Percentiles rank a stretch among this genome's conserved stretches.
phyloP scores from a whole-genome alignment of 1,140 invertebrate genomes.

The Lutraria rhynchaena region DNA sequence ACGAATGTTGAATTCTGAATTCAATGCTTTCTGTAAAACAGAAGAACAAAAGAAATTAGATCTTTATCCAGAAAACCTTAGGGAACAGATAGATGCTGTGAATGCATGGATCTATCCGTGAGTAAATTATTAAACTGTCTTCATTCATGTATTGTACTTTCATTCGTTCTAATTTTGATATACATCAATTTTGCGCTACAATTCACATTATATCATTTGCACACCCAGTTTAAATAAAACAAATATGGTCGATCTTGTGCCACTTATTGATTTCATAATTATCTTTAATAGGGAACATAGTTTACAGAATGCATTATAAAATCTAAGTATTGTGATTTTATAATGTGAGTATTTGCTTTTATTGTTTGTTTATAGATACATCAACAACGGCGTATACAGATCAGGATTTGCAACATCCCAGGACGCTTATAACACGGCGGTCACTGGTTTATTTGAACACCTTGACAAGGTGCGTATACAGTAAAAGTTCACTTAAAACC shows the following conservation, averaged over 20 bases:
- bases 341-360: too few species aligned
- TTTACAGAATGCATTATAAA: too few species aligned
- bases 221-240: too few species aligned
- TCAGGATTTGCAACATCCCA: constrained; percentile 77
- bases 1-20: constrained; percentile 79
- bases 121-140: constrained; percentile 52
- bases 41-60: constrained; percentile 74
- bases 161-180: too few species aligned
- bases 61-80: constrained; percentile 74
- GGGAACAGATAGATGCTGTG: constrained; percentile 72
- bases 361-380: constrained; percentile 74
- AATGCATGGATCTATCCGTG: constrained; percentile 79
- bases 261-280: too few species aligned
- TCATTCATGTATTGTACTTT: too few species aligned
- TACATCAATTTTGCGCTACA: too few species aligned
- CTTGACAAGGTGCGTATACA: constrained; percentile 77
- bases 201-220: too few species aligned
- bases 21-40: constrained; percentile 77
- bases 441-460: constrained; percentile 69
- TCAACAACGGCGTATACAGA: constrained; percentile 80
- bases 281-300: too few species aligned
- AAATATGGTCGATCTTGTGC: too few species aligned
- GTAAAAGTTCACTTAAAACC: too few species aligned
- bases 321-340: too few species aligned
- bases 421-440: constrained; percentile 75